phyloP scores from a whole-genome alignment of 2,888 invertebrate genomes.

The Prenolepis imparis region DNA sequence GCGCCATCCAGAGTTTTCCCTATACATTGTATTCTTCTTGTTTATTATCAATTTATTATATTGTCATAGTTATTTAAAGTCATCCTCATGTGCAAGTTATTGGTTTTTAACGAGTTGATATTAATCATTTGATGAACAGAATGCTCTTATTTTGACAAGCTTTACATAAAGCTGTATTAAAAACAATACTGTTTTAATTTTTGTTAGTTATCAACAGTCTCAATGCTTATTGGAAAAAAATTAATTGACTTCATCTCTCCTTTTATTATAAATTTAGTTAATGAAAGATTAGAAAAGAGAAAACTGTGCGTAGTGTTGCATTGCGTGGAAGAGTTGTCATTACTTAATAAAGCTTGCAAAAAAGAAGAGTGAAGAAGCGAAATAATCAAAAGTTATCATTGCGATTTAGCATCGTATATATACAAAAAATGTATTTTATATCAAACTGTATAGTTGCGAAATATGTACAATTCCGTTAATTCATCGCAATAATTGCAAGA shows the following conservation, averaged over 20 bases:
- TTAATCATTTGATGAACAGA: conserved; percentile 30
- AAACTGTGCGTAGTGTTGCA: neutral
- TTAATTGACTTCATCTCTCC: neutral
- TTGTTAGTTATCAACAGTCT: neutral
- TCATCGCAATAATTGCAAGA: neutral
- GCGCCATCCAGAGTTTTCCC: neutral
- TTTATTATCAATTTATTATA: conserved; percentile 62
- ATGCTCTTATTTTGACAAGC: conserved; percentile 60
- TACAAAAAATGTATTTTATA: neutral
- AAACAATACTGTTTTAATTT: conserved; percentile 27
- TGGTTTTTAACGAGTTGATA: conserved; percentile 53
- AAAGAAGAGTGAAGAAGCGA: neutral
- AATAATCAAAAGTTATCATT: neutral
- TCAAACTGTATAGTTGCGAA: conserved; percentile 5
- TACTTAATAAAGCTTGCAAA: neutral
- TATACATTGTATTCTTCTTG: conserved; percentile 38
- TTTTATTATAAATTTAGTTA: neutral
- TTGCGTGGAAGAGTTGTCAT: conserved; percentile 7
- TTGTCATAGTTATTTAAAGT: conserved; percentile 68
- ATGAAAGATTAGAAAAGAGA: neutral
- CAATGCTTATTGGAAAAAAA: conserved; percentile 1
- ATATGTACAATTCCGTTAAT: conserved; percentile 13
- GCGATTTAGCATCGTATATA: neutral
- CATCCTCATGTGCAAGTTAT: conserved; percentile 62
- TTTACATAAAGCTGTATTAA: neutral